phyloP scores from a whole-genome alignment of 2,113 vertebrate species.

The Saimiri boliviensis region DNA sequence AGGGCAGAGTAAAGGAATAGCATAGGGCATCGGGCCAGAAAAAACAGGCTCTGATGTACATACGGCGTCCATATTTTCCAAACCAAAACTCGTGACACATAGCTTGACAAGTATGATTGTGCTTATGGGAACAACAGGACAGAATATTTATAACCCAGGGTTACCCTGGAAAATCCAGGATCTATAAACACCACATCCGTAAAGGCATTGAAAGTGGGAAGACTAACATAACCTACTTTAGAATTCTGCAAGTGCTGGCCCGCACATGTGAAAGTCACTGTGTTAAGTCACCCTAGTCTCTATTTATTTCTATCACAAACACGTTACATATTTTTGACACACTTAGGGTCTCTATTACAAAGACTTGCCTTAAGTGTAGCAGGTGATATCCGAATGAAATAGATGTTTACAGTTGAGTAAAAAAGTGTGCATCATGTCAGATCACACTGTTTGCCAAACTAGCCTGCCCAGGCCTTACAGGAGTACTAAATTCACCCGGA shows the following conservation, averaged over 20 bases:
- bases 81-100: slow-evolving; percentile 47
- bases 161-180: slow-evolving; percentile 56
- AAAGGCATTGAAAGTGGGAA: slow-evolving; percentile 44
- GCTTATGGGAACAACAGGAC: slow-evolving; percentile 54
- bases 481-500: not conserved
- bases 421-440: not conserved
- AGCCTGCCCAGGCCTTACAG: not conserved
- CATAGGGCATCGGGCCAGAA: slow-evolving; percentile 9
- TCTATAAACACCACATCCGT: slow-evolving; percentile 56
- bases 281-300: slow-evolving; percentile 56
- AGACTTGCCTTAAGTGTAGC: slow-evolving; percentile 53
- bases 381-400: slow-evolving; percentile 67
- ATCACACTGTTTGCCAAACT: slow-evolving; percentile 39
- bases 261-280: slow-evolving; percentile 33
- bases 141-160: slow-evolving; percentile 60
- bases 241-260: slow-evolving; percentile 42
- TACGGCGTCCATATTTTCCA: slow-evolving; percentile 40
- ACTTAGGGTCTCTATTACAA: slow-evolving; percentile 56
- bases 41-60: slow-evolving; percentile 47
- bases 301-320: slow-evolving; percentile 56
- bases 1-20: not conserved
- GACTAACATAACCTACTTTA: slow-evolving; percentile 44
- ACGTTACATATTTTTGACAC: slow-evolving; percentile 58
- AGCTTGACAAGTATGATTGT: slow-evolving; percentile 61
- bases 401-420: slow-evolving; percentile 53